Evolutionary conservation across 2,797 vertebrate genomes (phyloP), one percentile per base, ranked within the genome.

Genomic region (Fistularia tabacaria): DNA sequence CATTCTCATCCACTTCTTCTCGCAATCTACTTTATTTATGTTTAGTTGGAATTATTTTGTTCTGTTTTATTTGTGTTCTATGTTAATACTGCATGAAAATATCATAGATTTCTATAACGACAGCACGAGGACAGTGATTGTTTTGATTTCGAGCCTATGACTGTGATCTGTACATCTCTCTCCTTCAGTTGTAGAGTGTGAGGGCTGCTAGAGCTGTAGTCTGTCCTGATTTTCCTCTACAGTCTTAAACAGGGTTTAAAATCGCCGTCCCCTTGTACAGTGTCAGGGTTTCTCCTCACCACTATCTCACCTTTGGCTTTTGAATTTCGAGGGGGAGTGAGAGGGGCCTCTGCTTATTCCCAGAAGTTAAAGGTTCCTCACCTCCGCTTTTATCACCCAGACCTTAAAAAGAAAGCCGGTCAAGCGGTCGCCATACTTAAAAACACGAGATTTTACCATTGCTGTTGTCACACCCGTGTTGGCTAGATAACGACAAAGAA

Each of bases 11-110:
- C 6, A 66, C 60, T 77, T 81, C 72, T 79, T 78, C 71, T 82
- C 71, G 66, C 67, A 80, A 78, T 73, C 80, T 55, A 71, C 64
- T 70, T 81, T 81, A 68, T 45, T 45, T 10, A 45, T 71, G 62
- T 85, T 74, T 65, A 58, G 54, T 74, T 56, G 66, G 67, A 71
- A 65, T 66, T 64, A 11, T 76, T 74, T 80, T 46, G 57, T 69
- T 80, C 76, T 78, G 60, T 77, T 83, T 77, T 75, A 72, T 74
- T 52, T 67, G 62, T 87, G 85, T 79, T 67, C 75, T 87, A 72
- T 76, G 79, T 88, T 86, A 83, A 71, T 89, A 83, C 79, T 91
- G 90, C 90, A 92, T 92, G 91, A 88, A 25, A 25, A 81, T 80
- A 78, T 80, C 84, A 85, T 67, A 62, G 71, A 73, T 82, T 83